Evolutionary conservation across 2,888 invertebrate species (phyloP).

Genomic region (Cephus rjabovi): DNA sequence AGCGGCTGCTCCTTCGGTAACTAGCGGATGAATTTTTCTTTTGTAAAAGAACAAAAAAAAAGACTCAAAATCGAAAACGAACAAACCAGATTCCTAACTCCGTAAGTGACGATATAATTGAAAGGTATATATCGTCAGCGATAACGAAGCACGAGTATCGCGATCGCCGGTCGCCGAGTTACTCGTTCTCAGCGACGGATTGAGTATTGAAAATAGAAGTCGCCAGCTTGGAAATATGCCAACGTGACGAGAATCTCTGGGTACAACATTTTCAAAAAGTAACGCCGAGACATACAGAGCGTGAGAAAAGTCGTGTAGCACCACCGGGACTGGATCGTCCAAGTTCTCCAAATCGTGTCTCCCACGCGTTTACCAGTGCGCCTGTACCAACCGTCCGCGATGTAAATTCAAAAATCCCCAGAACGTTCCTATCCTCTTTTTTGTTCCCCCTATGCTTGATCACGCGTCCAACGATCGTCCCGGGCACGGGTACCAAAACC

Average conservation of each 20-base stretch:
- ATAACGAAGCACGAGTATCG: neutral
- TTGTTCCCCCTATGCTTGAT: neutral
- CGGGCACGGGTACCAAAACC: neutral
- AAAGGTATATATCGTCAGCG: neutral
- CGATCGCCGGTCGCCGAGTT: neutral
- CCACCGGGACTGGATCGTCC: neutral
- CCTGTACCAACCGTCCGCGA: neutral
- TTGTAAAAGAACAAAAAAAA: too few species aligned
- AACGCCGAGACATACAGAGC: neutral
- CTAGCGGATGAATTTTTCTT: too few species aligned
- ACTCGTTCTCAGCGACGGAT: neutral
- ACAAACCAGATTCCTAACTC: too few species aligned
- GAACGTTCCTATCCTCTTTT: neutral
- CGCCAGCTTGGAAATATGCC: neutral
- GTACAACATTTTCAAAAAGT: neutral
- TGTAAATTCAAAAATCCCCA: neutral
- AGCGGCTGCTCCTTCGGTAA: too few species aligned
- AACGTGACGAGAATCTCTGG: neutral
- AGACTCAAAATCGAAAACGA: too few species aligned
- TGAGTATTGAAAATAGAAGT: neutral
- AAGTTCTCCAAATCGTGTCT: neutral
- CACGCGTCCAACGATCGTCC: neutral
- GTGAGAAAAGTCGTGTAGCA: neutral
- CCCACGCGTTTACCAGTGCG: neutral
- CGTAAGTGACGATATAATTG: too few species aligned